Percentiles rank a stretch among this genome's conserved stretches.
These are phyloP conservation scores for Python bivittatus DNA, from an alignment of 2,113 vertebrate species.

Conservation along the genomic window DNA sequence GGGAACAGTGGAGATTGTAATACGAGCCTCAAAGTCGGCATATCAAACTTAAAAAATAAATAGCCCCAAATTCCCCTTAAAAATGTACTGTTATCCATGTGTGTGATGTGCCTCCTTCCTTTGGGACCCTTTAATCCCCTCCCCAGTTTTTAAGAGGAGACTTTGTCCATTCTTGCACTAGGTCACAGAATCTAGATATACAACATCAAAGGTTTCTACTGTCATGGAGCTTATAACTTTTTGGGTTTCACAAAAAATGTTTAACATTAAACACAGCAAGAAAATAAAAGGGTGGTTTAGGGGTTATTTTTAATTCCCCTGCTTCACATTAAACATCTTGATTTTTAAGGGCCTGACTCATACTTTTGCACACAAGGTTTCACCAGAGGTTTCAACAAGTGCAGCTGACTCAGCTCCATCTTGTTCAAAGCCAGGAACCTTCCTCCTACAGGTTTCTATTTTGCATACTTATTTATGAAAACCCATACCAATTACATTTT, in stretches of 20 bases:
- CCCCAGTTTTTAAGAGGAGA: background rate
- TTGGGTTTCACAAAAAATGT: background rate
- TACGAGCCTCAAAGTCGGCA: background rate
- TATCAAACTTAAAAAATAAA: background rate
- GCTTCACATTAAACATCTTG: background rate
- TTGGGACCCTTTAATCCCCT: background rate
- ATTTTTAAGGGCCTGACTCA: background rate
- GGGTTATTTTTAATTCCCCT: background rate
- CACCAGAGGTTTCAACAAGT: background rate
- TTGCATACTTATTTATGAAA: background rate
- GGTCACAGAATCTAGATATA: background rate
- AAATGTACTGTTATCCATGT: background rate
- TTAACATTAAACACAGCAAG: background rate
- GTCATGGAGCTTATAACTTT: background rate
- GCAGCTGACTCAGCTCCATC: slow-evolving; percentile 10
- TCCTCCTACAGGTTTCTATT: background rate
- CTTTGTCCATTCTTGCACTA: background rate
- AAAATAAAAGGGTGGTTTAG: background rate
- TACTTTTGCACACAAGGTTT: background rate
- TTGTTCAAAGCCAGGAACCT: slow-evolving; percentile 5
- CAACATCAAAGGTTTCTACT: background rate
- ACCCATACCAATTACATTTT: background rate
- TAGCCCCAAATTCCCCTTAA: background rate
- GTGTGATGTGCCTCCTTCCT: background rate
- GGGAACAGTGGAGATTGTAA: background rate